phyloP scores from a whole-genome alignment of 1,140 invertebrate species.

The Pogonus chalceus region DNA sequence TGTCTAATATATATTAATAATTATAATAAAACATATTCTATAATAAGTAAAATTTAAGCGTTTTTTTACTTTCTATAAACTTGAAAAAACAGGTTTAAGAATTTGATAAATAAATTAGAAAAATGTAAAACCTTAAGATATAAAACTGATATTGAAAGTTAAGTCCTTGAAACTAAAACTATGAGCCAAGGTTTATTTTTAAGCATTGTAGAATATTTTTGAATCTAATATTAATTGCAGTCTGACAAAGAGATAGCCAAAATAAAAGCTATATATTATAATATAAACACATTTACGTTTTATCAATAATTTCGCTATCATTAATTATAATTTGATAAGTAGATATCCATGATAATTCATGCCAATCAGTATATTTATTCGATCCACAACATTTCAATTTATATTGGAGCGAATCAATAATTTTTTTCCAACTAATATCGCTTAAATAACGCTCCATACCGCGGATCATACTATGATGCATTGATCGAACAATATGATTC shows the following conservation, averaged over 20 bases:
- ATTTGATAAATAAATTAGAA: no score
- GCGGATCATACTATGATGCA: conserved; percentile 26
- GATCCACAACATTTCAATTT: conserved; percentile 32
- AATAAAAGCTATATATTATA: no score
- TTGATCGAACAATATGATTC: conserved; percentile 28
- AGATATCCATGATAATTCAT: conserved; percentile 30
- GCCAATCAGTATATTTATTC: conserved; percentile 31
- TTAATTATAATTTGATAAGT: conserved; percentile 29
- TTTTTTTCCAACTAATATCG: conserved; percentile 31
- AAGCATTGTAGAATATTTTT: no score
- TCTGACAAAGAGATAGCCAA: no score
- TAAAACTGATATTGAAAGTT: no score
- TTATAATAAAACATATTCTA: neutral
- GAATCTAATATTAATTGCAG: no score
- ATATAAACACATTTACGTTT: conserved; percentile 14
- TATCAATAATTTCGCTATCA: conserved; percentile 27
- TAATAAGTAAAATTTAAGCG: neutral
- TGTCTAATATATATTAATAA: neutral
- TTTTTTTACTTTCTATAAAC: neutral
- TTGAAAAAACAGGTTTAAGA: neutral
- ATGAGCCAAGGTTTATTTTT: no score
- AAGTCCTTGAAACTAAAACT: no score
- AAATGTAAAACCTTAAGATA: no score
- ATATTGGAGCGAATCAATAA: conserved; percentile 31
- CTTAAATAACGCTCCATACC: conserved; percentile 33